These are phyloP conservation scores for Stichopus chloronotus DNA, from an alignment of 35 echinoderm and acorn worm species.

Conservation along the genomic window DNA sequence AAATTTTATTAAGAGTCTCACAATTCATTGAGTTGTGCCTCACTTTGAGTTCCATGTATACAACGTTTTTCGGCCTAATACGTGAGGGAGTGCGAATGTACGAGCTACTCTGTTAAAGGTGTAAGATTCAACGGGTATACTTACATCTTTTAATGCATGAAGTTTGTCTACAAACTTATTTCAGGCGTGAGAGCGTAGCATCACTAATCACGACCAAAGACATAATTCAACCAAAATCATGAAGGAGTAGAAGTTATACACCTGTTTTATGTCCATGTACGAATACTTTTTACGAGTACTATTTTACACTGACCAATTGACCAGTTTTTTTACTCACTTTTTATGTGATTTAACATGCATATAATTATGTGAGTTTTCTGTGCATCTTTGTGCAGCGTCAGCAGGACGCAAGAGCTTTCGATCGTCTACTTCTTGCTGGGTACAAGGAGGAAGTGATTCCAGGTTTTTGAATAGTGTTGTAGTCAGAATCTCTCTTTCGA, in stretches of 20 bases:
- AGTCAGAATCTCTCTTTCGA: no score
- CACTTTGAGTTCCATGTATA: neutral
- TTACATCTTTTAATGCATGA: neutral
- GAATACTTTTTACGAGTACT: neutral
- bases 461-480: no score
- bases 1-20: neutral
- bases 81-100: neutral
- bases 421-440: no score
- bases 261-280: slow-evolving; percentile 1
- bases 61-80: neutral
- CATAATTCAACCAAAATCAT: neutral
- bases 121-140: neutral
- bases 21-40: neutral
- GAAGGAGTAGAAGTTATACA: slow-evolving; percentile 4
- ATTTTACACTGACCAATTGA: slow-evolving; percentile 22
- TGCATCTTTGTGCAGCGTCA: neutral
- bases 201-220: slow-evolving; percentile 29
- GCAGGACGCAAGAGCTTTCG: neutral
- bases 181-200: slow-evolving; percentile 23
- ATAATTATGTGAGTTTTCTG: slow-evolving; percentile 34
- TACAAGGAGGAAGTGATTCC: no score
- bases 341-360: slow-evolving; percentile 22
- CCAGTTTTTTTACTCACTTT: slow-evolving; percentile 19
- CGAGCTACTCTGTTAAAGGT: neutral
- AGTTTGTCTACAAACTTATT: slow-evolving; percentile 31